phyloP scores from a whole-genome alignment of 64 coral and sea anemone genomes.

The Pachyseris speciosa region DNA sequence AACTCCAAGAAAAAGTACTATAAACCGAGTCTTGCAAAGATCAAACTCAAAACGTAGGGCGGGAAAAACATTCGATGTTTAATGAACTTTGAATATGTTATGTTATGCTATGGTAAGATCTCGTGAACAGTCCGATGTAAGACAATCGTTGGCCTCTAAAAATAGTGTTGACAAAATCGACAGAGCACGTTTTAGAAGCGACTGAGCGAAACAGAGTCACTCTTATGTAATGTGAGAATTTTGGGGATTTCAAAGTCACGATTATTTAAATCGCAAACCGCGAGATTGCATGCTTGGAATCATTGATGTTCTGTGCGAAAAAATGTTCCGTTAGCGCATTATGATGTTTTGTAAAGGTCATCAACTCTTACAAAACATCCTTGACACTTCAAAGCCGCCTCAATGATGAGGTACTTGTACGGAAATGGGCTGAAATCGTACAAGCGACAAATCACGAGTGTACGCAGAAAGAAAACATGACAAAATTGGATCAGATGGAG shows the following conservation, averaged over 20 bases:
- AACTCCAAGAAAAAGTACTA: no score
- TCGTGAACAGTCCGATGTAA: background rate
- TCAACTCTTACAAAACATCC: background rate
- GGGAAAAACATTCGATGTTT: no score
- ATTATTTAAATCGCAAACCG: background rate
- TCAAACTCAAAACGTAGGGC: no score
- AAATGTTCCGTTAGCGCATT: background rate
- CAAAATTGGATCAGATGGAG: no score
- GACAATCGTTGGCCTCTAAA: background rate
- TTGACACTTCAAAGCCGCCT: background rate
- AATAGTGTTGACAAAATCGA: background rate
- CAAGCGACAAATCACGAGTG: background rate
- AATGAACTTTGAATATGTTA: no score
- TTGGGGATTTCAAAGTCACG: background rate
- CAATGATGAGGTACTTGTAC: background rate
- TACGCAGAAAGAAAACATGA: background rate
- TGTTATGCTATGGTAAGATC: background rate
- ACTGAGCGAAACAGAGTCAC: no score
- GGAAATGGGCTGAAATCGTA: background rate
- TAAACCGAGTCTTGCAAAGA: no score
- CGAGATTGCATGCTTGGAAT: background rate
- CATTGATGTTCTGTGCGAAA: background rate
- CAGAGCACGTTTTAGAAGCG: background rate
- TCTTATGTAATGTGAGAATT: background rate
- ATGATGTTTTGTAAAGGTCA: conserved; percentile 7